These are phyloP conservation scores for Lanistes nyassanus DNA, from an alignment of 1,140 invertebrate genomes.

Conservation along the genomic window DNA sequence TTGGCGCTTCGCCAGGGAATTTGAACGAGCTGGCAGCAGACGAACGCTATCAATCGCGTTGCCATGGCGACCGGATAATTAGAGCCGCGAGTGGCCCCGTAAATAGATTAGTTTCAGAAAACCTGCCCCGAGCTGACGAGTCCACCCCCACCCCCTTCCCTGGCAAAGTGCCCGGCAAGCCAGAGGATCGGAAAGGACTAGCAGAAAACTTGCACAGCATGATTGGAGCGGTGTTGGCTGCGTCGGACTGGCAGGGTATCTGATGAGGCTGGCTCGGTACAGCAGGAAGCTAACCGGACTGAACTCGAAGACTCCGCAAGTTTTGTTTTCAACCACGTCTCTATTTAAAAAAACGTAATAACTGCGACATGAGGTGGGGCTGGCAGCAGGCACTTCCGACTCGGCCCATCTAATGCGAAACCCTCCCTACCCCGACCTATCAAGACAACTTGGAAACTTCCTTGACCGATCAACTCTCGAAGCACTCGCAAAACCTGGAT, in stretches of 20 bases:
- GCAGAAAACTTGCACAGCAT: neutral
- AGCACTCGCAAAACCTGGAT: too few species aligned
- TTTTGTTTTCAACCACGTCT: too few species aligned
- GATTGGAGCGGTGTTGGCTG: neutral
- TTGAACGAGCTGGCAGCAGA: slow-evolving; percentile 14
- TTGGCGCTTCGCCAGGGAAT: slow-evolving; percentile 23
- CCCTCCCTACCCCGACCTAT: too few species aligned
- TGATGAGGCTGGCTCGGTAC: too few species aligned
- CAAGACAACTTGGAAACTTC: too few species aligned
- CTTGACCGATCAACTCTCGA: too few species aligned
- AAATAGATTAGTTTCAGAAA: slow-evolving; percentile 19
- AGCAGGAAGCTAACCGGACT: too few species aligned
- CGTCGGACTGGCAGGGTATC: neutral
- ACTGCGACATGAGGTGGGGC: too few species aligned
- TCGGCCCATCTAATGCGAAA: too few species aligned
- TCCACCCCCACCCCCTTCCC: neutral
- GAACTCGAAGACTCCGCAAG: too few species aligned
- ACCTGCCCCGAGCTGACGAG: neutral
- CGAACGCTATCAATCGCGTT: slow-evolving; percentile 24
- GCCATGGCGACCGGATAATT: slow-evolving; percentile 30
- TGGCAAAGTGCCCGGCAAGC: slow-evolving; percentile 5
- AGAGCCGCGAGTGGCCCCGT: slow-evolving; percentile 20
- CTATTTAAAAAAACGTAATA: too few species aligned
- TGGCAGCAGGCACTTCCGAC: too few species aligned
- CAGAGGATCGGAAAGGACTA: neutral